Evolutionary conservation across 2,888 invertebrate genomes (phyloP).

Genomic region (Ichneumoninae sp.): DNA sequence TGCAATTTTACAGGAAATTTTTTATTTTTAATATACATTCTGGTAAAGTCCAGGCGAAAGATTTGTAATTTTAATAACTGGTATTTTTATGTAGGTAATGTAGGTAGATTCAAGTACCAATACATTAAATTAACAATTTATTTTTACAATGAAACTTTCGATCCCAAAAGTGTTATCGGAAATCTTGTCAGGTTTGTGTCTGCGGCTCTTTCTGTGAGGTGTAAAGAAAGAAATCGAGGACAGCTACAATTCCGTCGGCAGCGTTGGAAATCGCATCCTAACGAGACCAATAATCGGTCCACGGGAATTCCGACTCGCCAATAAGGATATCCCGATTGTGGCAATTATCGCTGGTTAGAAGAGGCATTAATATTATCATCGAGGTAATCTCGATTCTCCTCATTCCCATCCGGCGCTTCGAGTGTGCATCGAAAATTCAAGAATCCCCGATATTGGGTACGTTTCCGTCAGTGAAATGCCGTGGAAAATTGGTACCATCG

Average conservation of each 20-base stretch:
- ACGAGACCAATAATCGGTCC: neutral
- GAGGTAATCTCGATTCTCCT: conserved; percentile 7
- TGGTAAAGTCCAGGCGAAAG: too few species aligned
- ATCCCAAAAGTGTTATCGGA: too few species aligned
- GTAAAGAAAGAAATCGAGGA: too few species aligned
- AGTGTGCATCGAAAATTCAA: neutral
- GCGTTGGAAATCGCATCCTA: neutral
- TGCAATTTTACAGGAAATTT: too few species aligned
- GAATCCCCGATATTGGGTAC: conserved; percentile 19
- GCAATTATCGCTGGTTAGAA: neutral
- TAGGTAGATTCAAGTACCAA: too few species aligned
- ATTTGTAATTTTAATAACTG: too few species aligned
- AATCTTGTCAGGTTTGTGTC: too few species aligned
- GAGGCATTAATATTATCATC: neutral
- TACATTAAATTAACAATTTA: too few species aligned
- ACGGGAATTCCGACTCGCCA: neutral
- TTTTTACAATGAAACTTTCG: too few species aligned
- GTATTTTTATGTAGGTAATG: too few species aligned
- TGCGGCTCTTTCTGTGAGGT: too few species aligned
- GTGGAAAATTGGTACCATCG: conserved; percentile 47
- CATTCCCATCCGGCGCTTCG: neutral
- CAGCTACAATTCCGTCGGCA: neutral
- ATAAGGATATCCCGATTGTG: neutral
- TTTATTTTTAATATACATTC: too few species aligned
- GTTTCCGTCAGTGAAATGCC: conserved; percentile 29